Evolutionary conservation across 2,888 invertebrate species (phyloP), one percentile per base, ranked within the genome.

Genomic region (Byasa hedistus): DNA sequence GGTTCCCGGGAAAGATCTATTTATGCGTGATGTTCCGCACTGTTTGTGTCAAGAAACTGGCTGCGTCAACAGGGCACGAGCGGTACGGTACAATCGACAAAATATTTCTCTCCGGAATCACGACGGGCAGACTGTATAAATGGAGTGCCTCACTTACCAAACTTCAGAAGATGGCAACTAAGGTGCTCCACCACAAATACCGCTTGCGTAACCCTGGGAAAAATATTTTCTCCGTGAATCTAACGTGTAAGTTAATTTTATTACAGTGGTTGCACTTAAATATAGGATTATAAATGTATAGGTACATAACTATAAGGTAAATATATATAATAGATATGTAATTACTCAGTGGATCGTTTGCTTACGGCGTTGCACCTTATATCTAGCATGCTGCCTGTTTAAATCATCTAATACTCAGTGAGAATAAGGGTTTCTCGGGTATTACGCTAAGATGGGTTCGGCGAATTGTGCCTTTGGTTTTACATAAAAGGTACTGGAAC

Each of bases 81-180:
- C 91, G 91, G 91, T 87, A 90, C 91, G 91, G 91, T 87, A 90
- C 91, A 91, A 88, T 89, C 86, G 85, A 90, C 91, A 84, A 91
- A 91, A 91, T 91, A 91, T 91, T 91, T 91, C 91, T 91, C 91
- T 91, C 91, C 89, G 91, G 91, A 87, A 90, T 91, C 91, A 91
- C 91, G 89, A 76, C 88, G 89, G 87, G 90, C 90, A 91, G 81
- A 87, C 87, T 90, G 90, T 90, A 88, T 83, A 79, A 86, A 91
- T 90, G 91, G 91, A 91, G 91, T 87, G 90, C 91, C 91, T 91
- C 89, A 91, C 91, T 91, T 91, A 91, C 91, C 91, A 89, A 90
- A 91, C 89, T 89, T 90, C 90, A 87, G 89, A 89, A 84, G 91
- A 90, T 91, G 91, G 91, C 91, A 91, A 91, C 85, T 91, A 91